phyloP scores from a whole-genome alignment of 2,113 vertebrate species.

The Corythaeola cristata region DNA sequence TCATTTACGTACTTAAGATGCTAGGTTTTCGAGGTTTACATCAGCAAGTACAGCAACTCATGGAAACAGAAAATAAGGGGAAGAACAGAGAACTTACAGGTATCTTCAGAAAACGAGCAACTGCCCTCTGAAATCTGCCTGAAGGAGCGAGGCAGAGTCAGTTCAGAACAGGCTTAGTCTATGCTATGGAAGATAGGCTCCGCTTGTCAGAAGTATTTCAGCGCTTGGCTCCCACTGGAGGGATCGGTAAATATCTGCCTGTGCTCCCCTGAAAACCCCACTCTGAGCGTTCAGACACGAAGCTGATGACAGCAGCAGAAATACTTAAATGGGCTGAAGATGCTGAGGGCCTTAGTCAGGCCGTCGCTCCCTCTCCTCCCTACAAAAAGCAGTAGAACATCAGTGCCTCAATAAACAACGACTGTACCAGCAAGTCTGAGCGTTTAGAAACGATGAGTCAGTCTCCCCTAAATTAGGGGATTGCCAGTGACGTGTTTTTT shows the following conservation, averaged over 20 bases:
- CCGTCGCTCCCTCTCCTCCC: neutral
- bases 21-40: neutral
- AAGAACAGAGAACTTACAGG: neutral
- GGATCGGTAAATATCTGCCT: neutral
- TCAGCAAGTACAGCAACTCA: neutral
- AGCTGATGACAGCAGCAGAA: neutral
- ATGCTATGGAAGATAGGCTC: fast-evolving
- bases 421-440: neutral
- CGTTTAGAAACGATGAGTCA: neutral
- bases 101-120: neutral
- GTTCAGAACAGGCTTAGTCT: neutral
- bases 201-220: neutral
- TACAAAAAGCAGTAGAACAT: neutral
- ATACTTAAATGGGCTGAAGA: fast-evolving
- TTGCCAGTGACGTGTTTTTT: neutral
- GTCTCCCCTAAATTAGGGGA: neutral
- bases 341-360: neutral
- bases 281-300: neutral
- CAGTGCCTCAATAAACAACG: neutral
- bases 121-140: neutral
- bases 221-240: neutral
- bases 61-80: neutral
- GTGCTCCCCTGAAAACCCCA: neutral
- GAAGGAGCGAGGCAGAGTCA: neutral
- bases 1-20: neutral